phyloP scores from a whole-genome alignment of 1,140 invertebrate species.

The Drosophila aff. region DNA sequence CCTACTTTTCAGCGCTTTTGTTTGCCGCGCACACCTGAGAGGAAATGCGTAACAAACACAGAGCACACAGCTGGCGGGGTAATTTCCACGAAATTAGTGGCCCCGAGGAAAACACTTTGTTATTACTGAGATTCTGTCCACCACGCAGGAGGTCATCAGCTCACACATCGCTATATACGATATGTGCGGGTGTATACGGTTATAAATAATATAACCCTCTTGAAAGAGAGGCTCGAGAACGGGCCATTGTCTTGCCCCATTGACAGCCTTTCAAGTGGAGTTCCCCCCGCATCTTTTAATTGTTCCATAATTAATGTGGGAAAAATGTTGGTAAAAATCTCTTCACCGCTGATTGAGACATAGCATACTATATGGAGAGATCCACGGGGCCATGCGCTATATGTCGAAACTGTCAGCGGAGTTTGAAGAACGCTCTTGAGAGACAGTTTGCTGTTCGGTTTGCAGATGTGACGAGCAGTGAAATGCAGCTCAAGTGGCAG shows the following conservation, averaged over 20 bases:
- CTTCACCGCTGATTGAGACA: slow-evolving; percentile 67
- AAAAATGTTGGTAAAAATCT: slow-evolving; percentile 57
- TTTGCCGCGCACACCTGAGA: slow-evolving; percentile 76
- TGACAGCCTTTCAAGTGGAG: slow-evolving; percentile 78
- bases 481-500: slow-evolving; percentile 47
- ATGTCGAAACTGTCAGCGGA: slow-evolving; percentile 63
- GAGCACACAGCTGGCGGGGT: slow-evolving; percentile 35
- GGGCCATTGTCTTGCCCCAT: slow-evolving; percentile 64
- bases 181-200: slow-evolving; percentile 54
- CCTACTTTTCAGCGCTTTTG: slow-evolving; percentile 78
- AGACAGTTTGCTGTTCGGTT: not conserved
- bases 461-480: slow-evolving; percentile 45
- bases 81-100: slow-evolving; percentile 74
- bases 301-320: slow-evolving; percentile 82
- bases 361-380: slow-evolving; percentile 31
- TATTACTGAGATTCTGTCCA: slow-evolving; percentile 67
- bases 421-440: slow-evolving; percentile 41
- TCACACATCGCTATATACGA: not conserved
- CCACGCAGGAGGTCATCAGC: slow-evolving; percentile 72
- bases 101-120: slow-evolving; percentile 47
- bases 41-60: slow-evolving; percentile 72
- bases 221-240: slow-evolving; percentile 34
- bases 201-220: slow-evolving; percentile 15
- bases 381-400: slow-evolving; percentile 26
- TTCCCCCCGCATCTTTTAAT: slow-evolving; percentile 75